Evolutionary conservation across 35 echinoderm and acorn worm genomes (phyloP).

Genomic region (Heliocidaris erythrogramma): DNA sequence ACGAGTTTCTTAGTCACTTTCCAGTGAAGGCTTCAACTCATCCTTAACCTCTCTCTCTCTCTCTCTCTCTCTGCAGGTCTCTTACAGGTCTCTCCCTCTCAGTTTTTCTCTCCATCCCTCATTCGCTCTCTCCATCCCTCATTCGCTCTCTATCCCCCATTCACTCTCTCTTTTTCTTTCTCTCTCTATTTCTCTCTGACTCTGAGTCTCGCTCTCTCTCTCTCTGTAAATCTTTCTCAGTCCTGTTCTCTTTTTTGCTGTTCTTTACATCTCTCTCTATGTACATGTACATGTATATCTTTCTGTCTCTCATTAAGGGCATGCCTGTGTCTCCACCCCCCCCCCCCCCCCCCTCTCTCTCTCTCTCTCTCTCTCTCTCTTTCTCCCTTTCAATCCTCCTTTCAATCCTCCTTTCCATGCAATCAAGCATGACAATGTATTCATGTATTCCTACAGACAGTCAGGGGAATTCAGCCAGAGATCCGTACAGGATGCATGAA

Average conservation of each 20-base stretch:
- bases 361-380: too few relatives aligned
- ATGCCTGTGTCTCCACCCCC: neutral
- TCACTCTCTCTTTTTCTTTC: neutral
- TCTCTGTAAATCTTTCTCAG: neutral
- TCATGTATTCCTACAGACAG: neutral
- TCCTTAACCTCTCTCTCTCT: neutral
- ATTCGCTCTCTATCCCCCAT: neutral
- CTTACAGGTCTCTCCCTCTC: too few relatives aligned
- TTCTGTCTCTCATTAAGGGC: neutral
- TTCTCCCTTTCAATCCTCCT: neutral
- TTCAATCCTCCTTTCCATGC: neutral
- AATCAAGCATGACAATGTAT: neutral
- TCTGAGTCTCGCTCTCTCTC: neutral
- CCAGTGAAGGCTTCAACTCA: neutral
- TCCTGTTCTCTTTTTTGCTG: neutral
- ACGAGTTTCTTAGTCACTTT: neutral
- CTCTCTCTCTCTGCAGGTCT: neutral
- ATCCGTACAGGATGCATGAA: slow-evolving; percentile 15
- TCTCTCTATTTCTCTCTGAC: neutral
- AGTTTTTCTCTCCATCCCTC: too few relatives aligned
- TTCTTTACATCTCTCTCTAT: neutral
- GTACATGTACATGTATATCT: neutral
- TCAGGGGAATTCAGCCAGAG: neutral
- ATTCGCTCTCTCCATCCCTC: too few relatives aligned
- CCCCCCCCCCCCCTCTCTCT: neutral